phyloP scores from a whole-genome alignment of 2,113 vertebrate species.

The Mohoua ochrocephala region DNA sequence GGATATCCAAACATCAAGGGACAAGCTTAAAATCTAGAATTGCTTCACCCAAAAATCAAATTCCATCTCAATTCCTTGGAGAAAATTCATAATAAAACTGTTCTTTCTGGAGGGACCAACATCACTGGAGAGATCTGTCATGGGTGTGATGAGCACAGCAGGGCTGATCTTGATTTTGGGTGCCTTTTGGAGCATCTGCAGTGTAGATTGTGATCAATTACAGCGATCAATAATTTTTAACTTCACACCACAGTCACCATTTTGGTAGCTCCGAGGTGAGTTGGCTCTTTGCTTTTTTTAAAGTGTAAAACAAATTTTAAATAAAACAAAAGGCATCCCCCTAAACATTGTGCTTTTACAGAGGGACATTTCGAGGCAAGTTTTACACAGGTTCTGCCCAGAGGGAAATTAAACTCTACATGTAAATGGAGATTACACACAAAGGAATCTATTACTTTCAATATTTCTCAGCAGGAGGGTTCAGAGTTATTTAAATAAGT shows the following conservation, averaged over 20 bases:
- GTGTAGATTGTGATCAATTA: not conserved
- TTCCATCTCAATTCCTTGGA: not conserved
- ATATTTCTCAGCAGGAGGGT: slow-evolving; percentile 83
- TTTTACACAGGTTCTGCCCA: slow-evolving; percentile 81
- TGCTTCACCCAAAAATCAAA: not conserved
- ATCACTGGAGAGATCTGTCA: not conserved
- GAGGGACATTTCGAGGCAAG: slow-evolving; percentile 76
- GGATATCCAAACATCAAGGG: not conserved
- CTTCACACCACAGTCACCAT: not conserved
- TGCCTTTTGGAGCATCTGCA: not conserved
- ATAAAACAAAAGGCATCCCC: slow-evolving; percentile 70
- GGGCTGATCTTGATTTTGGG: not conserved
- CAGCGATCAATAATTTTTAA: not conserved
- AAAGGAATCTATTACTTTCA: slow-evolving; percentile 83
- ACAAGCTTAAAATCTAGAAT: not conserved
- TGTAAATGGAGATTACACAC: slow-evolving; percentile 83
- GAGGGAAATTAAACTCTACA: slow-evolving; percentile 83
- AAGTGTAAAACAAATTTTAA: slow-evolving; percentile 73
- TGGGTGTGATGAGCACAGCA: not conserved
- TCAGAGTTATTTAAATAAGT: slow-evolving; percentile 86
- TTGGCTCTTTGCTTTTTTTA: slow-evolving; percentile 25
- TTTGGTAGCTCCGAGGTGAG: not conserved
- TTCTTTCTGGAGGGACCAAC: not conserved
- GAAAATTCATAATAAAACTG: not conserved
- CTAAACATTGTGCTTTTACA: slow-evolving; percentile 72